Conservation (phyloP, 2,113 vertebrate species). For the Lota lota region DNA sequence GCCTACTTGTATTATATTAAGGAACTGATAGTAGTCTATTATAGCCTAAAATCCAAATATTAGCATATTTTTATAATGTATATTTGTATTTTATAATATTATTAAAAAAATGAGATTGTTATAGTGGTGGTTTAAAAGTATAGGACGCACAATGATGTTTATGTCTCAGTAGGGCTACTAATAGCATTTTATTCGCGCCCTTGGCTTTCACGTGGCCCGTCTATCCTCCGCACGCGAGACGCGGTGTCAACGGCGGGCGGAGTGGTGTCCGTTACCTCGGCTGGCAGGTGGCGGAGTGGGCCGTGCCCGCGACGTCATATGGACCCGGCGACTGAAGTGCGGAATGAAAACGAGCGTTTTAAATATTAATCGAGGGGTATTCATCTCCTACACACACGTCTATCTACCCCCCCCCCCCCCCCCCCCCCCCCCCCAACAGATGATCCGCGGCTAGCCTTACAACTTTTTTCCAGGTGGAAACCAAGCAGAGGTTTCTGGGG, state of each 20-base stretch:
- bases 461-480: conserved; percentile 72
- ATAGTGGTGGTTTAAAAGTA: neutral
- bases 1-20: neutral
- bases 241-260: conserved; percentile 28
- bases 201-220: conserved; percentile 4
- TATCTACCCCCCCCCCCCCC: no score
- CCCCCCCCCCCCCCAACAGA: conserved; percentile 28
- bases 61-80: neutral
- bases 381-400: conserved; percentile 45
- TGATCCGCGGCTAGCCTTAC: conserved; percentile 73
- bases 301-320: conserved; percentile 49
- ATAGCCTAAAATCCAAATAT: neutral
- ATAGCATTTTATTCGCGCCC: neutral
- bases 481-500: conserved; percentile 41
- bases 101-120: neutral
- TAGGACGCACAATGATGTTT: neutral
- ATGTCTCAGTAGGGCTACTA: neutral
- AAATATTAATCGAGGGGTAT: conserved; percentile 80
- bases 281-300: conserved; percentile 59
- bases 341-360: conserved; percentile 68
- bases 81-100: neutral
- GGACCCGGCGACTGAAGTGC: conserved; percentile 44
- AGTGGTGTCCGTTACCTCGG: conserved; percentile 48
- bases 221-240: conserved; percentile 29
- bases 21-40: neutral